phyloP scores from a whole-genome alignment of 2,888 invertebrate species.

The Monopis laevigella region DNA sequence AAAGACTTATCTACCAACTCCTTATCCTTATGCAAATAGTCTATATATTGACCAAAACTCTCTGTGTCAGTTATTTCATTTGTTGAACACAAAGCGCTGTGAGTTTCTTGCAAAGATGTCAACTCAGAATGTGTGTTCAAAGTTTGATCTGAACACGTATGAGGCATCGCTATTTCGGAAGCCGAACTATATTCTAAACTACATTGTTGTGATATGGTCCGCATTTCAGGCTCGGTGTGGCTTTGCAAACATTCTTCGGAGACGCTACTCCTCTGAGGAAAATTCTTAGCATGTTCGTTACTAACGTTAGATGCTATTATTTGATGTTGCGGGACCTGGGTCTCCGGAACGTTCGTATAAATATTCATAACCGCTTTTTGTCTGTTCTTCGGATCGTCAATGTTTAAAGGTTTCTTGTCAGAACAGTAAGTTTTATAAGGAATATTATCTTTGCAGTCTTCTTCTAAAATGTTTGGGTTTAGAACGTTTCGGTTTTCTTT shows the following conservation, averaged over 20 bases:
- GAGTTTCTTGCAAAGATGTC: constrained; percentile 56
- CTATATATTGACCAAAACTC: constrained; percentile 60
- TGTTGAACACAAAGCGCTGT: constrained; percentile 56
- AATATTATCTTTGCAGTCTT: constrained; percentile 67
- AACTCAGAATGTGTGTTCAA: constrained; percentile 58
- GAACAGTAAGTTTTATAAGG: constrained; percentile 39
- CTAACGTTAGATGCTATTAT: constrained; percentile 44
- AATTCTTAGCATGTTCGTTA: constrained; percentile 25
- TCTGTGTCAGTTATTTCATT: constrained; percentile 62
- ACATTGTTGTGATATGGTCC: constrained; percentile 76
- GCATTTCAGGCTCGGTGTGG: constrained; percentile 59
- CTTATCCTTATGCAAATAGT: constrained; percentile 45
- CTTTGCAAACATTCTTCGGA: constrained; percentile 57
- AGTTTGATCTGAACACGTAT: constrained; percentile 60
- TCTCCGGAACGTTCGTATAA: constrained; percentile 72
- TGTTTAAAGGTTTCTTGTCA: constrained; percentile 41
- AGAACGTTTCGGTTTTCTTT: constrained; percentile 64
- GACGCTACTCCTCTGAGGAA: constrained; percentile 44
- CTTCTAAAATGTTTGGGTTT: constrained; percentile 74
- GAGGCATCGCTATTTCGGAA: constrained; percentile 60
- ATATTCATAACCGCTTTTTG: constrained; percentile 63
- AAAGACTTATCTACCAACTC: constrained; percentile 39
- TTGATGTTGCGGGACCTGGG: constrained; percentile 69
- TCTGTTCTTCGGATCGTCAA: constrained; percentile 43
- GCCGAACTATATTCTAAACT: constrained; percentile 76